Percentiles rank a stretch among this genome's conserved stretches.
Evolutionary conservation across 2,113 vertebrate species (phyloP).

Genomic region (Lagopus muta): DNA sequence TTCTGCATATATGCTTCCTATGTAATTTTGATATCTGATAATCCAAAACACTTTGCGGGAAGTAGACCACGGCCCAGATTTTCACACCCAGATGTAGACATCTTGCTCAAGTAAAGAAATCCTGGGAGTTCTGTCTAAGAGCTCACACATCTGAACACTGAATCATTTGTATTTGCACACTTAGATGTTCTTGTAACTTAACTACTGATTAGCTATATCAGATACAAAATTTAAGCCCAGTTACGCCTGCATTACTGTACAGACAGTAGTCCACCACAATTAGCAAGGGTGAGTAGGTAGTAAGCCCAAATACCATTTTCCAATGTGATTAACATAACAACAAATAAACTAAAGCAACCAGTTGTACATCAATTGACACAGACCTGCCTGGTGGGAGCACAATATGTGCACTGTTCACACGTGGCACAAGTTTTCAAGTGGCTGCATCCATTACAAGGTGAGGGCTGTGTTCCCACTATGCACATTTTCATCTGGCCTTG

Average conservation of each 20-base stretch:
- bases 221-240: not conserved
- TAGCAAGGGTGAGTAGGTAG: not conserved
- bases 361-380: slow-evolving; percentile 46
- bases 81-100: not conserved
- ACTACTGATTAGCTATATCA: not conserved
- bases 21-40: slow-evolving; percentile 36
- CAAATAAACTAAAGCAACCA: slow-evolving; percentile 61
- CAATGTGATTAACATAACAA: slow-evolving; percentile 15
- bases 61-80: not conserved
- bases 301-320: not conserved
- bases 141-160: not conserved
- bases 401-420: slow-evolving; percentile 68
- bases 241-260: rapidly evolving
- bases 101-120: not conserved
- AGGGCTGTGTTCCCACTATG: slow-evolving; percentile 61
- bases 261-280: too few species aligned
- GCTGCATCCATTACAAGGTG: slow-evolving; percentile 53
- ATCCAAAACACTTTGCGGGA: slow-evolving; percentile 59
- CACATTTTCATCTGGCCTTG: slow-evolving; percentile 74
- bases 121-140: not conserved
- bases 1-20: slow-evolving; percentile 31
- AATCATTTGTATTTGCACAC: not conserved
- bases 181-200: not conserved
- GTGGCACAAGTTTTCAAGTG: slow-evolving; percentile 52
- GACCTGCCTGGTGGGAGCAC: not conserved